These are phyloP conservation scores for Cichladusa arquata DNA, from an alignment of 2,113 vertebrate species.

Conservation along the genomic window DNA sequence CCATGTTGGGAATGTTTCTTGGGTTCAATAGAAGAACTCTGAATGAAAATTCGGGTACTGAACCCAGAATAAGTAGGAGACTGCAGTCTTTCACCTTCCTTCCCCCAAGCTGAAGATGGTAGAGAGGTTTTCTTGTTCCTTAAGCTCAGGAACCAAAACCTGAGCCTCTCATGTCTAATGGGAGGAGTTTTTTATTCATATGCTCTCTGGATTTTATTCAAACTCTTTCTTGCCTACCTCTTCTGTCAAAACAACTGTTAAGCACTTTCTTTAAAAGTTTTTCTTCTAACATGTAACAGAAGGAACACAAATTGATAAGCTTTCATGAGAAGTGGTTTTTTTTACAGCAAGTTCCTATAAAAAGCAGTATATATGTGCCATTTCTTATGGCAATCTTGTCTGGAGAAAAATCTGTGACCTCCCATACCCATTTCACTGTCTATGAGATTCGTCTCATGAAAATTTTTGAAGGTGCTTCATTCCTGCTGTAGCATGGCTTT, in stretches of 20 bases:
- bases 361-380: neutral
- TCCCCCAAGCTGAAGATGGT: neutral
- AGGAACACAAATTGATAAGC: neutral
- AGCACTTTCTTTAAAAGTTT: neutral
- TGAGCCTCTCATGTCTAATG: neutral
- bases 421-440: neutral
- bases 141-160: neutral
- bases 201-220: neutral
- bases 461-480: neutral
- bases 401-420: neutral
- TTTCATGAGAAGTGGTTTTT: neutral
- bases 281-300: neutral
- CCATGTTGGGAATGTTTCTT: neutral
- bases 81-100: neutral
- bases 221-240: neutral
- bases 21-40: neutral
- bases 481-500: neutral
- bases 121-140: neutral
- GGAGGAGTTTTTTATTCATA: neutral
- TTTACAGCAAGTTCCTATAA: neutral
- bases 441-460: neutral
- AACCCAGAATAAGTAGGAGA: neutral
- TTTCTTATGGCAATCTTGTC: neutral
- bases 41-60: neutral
- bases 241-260: neutral